Base-by-base conservation (phyloP, 2,113 vertebrate species). In the Oryzias curvinotus region DNA sequence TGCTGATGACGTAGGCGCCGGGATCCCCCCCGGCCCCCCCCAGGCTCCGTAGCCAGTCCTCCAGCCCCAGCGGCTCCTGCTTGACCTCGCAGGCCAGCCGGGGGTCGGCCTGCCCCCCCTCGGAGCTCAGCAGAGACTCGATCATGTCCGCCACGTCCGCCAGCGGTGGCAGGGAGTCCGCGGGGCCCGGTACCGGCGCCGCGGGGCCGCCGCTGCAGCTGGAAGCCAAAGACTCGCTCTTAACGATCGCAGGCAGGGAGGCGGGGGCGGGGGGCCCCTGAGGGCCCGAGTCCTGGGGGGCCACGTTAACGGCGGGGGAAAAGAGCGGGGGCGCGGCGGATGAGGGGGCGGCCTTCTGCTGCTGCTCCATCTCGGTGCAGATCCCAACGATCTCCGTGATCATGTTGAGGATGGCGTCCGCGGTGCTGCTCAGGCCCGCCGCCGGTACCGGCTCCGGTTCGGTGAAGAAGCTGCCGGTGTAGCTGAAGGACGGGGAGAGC, bases 381-480 rank as follows among this genome's bases (percentile, higher is more conserved):
- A 96, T 93, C 8, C 96, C 96, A 17, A 98, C 90, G 69, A 98
- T 98, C 46, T 96, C 96, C 0, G 96, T 96, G 92, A 98, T 97
- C 86, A 98, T 92, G 86, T 90, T 96, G 88, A 98, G 94, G 77
- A 98, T 94, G 3, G 95, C 92, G 78, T 98, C 96, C 5, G 94
- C 93, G 57, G 94, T 94, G 86, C 93, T 95, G 56, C 93, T 93
- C 42, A 93, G 91, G 25, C 92, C 95, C 0, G 91, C 90, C 0
- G 71, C 57, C 67, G 91, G 86, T 0, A 6, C 30, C n/a, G 83
- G 18, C 0, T 90, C 89, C 0, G 92, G 84, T 73, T 97, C 95
- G 41, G 93, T 65, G 86, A 95, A 95, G 90, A 97, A 96, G 85
- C 92, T 92, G 62, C 93, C 93, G 5, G 89, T 92, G 92, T 94